phyloP scores from a whole-genome alignment of 2,888 invertebrate species.

The Incurvaria masculella region DNA sequence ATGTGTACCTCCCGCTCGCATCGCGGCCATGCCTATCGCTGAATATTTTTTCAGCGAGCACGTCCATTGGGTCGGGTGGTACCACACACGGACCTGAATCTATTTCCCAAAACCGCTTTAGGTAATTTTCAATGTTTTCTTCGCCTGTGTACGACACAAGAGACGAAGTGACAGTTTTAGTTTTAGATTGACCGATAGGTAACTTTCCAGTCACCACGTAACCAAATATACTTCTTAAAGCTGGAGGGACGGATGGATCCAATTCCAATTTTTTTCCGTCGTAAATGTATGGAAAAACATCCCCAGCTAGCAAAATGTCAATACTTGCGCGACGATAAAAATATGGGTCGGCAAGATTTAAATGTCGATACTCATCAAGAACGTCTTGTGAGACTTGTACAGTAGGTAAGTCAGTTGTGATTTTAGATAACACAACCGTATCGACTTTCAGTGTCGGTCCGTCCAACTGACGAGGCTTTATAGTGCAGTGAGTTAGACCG shows the following conservation, averaged over 20 bases:
- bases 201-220: constrained; percentile 8
- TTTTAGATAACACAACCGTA: constrained; percentile 1
- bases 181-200: not conserved
- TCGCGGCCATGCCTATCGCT: not conserved
- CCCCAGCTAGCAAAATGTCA: not conserved
- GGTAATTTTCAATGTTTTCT: constrained; percentile 1
- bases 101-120: constrained; percentile 9
- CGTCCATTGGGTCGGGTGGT: not conserved
- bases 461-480: constrained; percentile 1
- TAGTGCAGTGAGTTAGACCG: constrained; percentile 5
- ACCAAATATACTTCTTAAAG: constrained; percentile 9
- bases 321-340: constrained; percentile 1
- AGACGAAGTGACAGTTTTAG: not conserved
- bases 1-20: not conserved
- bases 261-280: constrained; percentile 1
- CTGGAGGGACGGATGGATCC: constrained; percentile 4
- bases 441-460: not conserved
- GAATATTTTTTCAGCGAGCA: not conserved
- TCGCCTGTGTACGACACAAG: constrained; percentile 4
- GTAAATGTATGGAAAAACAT: not conserved
- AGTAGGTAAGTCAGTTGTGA: constrained; percentile 2
- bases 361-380: not conserved
- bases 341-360: constrained; percentile 1
- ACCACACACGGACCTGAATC: constrained; percentile 1
- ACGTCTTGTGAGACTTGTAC: not conserved